phyloP scores from a whole-genome alignment of 2,888 invertebrate genomes.

The Cephus runcator region DNA sequence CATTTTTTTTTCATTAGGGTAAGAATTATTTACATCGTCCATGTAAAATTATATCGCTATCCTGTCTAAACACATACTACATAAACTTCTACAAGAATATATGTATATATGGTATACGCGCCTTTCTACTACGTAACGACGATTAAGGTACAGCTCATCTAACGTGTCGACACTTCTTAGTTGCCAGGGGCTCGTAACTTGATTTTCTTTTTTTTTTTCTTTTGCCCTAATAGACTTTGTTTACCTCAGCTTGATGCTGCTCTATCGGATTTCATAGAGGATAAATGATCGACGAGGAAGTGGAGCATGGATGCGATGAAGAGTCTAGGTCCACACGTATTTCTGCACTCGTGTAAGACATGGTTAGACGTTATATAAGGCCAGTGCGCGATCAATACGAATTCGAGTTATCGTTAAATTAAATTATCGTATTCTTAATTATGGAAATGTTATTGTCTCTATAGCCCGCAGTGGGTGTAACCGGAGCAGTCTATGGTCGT shows the following conservation, averaged over 20 bases:
- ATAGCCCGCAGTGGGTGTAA: not conserved
- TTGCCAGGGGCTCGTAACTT: not conserved
- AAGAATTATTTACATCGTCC: not conserved
- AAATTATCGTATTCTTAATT: constrained; percentile 1
- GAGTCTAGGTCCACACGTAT: not conserved
- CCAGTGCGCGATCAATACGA: constrained; percentile 3
- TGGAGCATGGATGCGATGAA: not conserved
- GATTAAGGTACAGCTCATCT: not conserved
- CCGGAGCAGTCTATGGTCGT: not conserved
- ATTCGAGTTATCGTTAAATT: not conserved
- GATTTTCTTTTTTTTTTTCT: not conserved
- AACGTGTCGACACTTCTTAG: not conserved
- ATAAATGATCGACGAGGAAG: not conserved
- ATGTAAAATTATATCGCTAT: constrained; percentile 11
- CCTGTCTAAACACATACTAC: constrained; percentile 23
- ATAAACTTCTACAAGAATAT: constrained; percentile 55
- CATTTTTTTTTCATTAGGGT: not conserved
- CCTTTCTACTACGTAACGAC: not conserved
- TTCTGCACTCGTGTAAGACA: not conserved
- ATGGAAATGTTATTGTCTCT: constrained; percentile 24
- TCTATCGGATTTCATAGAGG: not conserved
- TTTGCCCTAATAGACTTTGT: not conserved
- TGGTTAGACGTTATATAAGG: not conserved
- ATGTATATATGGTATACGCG: constrained; percentile 23
- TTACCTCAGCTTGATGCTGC: not conserved